A percentile compares a stretch with the other conserved stretches of the same genome.
Evolutionary conservation across 2,888 invertebrate species (phyloP).

Genomic region (Priocnemis perturbator): DNA sequence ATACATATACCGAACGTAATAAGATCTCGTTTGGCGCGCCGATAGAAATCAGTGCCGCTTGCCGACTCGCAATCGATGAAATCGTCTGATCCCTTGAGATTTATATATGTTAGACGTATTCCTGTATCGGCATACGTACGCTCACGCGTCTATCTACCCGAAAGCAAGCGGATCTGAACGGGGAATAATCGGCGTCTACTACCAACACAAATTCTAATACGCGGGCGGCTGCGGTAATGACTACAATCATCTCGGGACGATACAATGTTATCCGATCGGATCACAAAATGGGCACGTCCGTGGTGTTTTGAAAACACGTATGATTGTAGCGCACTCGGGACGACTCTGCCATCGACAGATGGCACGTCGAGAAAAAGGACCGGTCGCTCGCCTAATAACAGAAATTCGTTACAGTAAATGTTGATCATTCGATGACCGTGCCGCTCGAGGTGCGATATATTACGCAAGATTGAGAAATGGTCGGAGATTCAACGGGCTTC

Average conservation of each 20-base stretch:
- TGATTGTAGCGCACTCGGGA: constrained; percentile 53
- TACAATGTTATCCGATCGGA: constrained; percentile 68
- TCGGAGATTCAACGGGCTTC: constrained; percentile 31
- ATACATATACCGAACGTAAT: background rate
- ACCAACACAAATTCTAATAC: constrained; percentile 60
- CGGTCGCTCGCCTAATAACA: constrained; percentile 48
- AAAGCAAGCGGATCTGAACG: constrained; percentile 29
- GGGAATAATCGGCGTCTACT: constrained; percentile 32
- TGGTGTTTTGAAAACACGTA: constrained; percentile 63
- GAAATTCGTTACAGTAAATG: constrained; percentile 56
- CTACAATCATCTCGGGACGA: constrained; percentile 69
- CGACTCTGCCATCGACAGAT: constrained; percentile 52
- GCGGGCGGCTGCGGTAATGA: constrained; percentile 65
- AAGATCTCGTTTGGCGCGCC: constrained; percentile 7
- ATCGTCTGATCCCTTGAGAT: too few relatives aligned
- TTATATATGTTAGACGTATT: too few relatives aligned
- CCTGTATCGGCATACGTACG: too few relatives aligned
- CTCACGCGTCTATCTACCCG: constrained; percentile 18
- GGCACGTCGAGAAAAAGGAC: constrained; percentile 42
- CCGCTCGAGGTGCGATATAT: constrained; percentile 24
- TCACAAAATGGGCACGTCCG: constrained; percentile 62
- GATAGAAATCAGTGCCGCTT: background rate
- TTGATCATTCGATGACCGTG: constrained; percentile 24
- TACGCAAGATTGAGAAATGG: constrained; percentile 20
- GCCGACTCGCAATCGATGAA: constrained; percentile 1